Evolutionary conservation across 23 tunicate genomes (phyloP), one percentile per base, ranked within the genome.

Genomic region (Halocynthia aurantium): DNA sequence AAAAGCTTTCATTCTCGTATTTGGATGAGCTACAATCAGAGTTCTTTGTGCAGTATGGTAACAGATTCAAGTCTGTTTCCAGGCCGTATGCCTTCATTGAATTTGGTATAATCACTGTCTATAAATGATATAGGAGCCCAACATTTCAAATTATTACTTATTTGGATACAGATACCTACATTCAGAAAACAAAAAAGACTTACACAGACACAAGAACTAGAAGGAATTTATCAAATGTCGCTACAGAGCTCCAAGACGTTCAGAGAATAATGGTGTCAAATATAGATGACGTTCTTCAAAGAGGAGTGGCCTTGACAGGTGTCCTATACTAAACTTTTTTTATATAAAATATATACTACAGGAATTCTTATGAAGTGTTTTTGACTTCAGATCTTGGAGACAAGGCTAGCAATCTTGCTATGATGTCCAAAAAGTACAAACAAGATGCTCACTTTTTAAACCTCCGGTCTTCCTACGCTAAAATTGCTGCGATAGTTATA

Each of bases 1-100:
- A 88, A 70, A 94, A 94, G 68, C 82, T 94, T 65, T 95, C 99
- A 6, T 94, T 94, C 68, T 64, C 96, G 6, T 94, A 75, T 53
- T 83, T 94, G 57, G 96, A 88, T 6, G 99, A 94, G 31, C 44
- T 94, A 21, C 85, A 96, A 54, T 94, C 99, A 8, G 99, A 94
- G 71, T 94, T 94, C 72, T 94, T 88, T 84, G 99, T 94, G 31
- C 99, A 94, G 60, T 94, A 94, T 84, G 99, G 99, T 53, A 88
- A 88, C 69, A 70, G 99, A 71, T 84, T 94, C 31, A 69, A 53
- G 31, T 75, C 86, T 10, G 93, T 78, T 5, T 22, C 99, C 6
- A 77, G 99, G 55, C 99, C 99, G 7, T 94, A 94, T 81, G 87
- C 90, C 6, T 94, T 94, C 82, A 94, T 94, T 57, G 94, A 94